phyloP scores from a whole-genome alignment of 2,113 vertebrate species.

The Podarcis muralis region DNA sequence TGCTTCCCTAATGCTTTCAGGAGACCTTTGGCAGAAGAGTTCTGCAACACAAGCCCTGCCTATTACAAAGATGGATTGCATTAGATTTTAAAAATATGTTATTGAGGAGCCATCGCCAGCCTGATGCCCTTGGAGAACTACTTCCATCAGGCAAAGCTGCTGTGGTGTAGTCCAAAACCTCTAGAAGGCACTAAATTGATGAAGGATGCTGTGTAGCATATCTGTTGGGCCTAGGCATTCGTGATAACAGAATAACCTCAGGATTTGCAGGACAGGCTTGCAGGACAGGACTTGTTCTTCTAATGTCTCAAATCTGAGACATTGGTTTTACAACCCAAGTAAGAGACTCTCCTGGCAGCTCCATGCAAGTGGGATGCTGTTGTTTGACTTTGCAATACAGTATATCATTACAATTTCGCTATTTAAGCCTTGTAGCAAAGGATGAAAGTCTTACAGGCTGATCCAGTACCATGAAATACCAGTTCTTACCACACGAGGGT shows the following conservation, averaged over 20 bases:
- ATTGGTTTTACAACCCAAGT: fast-evolving
- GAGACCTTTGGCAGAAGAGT: conserved; percentile 6
- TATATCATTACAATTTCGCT: background rate
- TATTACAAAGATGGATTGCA: too few species aligned
- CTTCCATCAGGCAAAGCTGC: too few species aligned
- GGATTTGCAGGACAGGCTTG: too few species aligned
- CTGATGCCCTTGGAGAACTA: background rate
- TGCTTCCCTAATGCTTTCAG: background rate
- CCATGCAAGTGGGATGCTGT: too few species aligned
- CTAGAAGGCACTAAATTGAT: too few species aligned
- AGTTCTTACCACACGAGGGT: background rate
- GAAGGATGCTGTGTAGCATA: too few species aligned
- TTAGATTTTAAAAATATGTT: background rate
- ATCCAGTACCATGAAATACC: background rate
- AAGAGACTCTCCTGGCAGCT: background rate
- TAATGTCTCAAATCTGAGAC: background rate
- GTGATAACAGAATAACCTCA: background rate
- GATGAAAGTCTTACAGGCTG: background rate
- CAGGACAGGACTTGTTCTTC: background rate
- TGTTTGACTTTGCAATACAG: background rate
- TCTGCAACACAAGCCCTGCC: background rate
- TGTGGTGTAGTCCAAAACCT: too few species aligned
- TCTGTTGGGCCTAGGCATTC: background rate
- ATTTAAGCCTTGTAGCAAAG: background rate
- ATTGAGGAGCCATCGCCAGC: background rate